Conservation (phyloP, 2,888 invertebrate species). For the Machimus atricapillus region DNA sequence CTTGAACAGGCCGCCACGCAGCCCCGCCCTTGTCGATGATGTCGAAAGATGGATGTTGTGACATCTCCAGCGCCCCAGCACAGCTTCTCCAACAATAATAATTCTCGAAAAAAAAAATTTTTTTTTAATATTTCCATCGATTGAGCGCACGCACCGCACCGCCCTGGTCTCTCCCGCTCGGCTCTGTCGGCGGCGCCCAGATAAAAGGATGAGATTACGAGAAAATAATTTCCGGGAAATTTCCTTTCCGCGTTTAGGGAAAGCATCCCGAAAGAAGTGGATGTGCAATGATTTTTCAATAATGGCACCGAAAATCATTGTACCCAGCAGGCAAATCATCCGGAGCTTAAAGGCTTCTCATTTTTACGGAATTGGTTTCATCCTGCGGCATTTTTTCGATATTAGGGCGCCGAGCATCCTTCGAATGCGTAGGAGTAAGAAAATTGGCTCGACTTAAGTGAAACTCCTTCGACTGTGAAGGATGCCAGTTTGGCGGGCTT, state of each 20-base stretch:
- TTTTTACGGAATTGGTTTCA: neutral
- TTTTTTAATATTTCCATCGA: neutral
- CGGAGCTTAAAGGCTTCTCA: neutral
- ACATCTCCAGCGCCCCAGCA: neutral
- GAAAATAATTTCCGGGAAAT: neutral
- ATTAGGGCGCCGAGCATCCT: neutral
- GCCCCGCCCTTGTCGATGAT: neutral
- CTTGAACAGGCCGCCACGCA: neutral
- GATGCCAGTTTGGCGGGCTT: neutral
- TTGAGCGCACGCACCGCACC: neutral
- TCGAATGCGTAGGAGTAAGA: neutral
- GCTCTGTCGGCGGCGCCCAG: neutral
- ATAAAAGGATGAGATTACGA: neutral
- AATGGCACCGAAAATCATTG: neutral
- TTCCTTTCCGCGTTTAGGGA: neutral
- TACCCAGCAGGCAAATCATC: neutral
- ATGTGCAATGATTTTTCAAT: constrained; percentile 5
- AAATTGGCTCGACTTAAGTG: neutral
- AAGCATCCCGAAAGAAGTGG: neutral
- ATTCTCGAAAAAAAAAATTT: neutral
- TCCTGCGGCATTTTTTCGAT: neutral
- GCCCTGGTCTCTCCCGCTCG: neutral
- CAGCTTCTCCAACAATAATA: neutral
- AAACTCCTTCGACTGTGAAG: neutral
- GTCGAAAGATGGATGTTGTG: neutral